These are phyloP conservation scores for Falco punctatus DNA, from an alignment of 2,113 vertebrate genomes.

Conservation along the genomic window DNA sequence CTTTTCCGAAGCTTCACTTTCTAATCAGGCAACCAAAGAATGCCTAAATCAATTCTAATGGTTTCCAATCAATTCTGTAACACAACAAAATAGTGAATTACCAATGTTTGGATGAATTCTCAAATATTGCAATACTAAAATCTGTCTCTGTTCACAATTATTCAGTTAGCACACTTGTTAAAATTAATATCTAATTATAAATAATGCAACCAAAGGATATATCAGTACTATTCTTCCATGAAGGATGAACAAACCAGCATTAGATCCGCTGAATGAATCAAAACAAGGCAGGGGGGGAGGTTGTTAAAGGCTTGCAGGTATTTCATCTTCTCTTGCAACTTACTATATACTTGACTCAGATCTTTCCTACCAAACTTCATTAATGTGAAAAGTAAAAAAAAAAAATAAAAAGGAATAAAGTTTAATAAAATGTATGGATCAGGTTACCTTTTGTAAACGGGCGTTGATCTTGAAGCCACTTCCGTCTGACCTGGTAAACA, in stretches of 20 bases:
- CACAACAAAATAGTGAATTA: neutral
- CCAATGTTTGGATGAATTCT: neutral
- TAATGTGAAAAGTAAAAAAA: neutral
- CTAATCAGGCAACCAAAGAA: neutral
- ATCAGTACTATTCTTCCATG: neutral
- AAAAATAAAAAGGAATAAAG: neutral
- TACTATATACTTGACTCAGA: neutral
- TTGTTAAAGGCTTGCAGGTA: neutral
- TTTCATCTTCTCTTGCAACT: neutral
- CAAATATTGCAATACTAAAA: neutral
- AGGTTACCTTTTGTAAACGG: neutral
- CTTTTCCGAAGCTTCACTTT: neutral
- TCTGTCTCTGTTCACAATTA: neutral
- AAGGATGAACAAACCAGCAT: neutral
- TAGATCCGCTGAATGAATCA: neutral
- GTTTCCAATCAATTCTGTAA: neutral
- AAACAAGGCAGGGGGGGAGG: neutral
- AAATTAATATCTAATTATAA: neutral
- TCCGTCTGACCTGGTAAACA: slow-evolving; percentile 53
- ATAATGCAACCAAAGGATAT: neutral
- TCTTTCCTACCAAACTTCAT: neutral
- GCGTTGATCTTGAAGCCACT: slow-evolving; percentile 21
- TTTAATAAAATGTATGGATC: neutral
- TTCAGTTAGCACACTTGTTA: neutral
- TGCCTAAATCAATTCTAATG: neutral